These are phyloP conservation scores for Yasuhikotakia modesta DNA, from an alignment of 2,797 vertebrate species.

Conservation along the genomic window DNA sequence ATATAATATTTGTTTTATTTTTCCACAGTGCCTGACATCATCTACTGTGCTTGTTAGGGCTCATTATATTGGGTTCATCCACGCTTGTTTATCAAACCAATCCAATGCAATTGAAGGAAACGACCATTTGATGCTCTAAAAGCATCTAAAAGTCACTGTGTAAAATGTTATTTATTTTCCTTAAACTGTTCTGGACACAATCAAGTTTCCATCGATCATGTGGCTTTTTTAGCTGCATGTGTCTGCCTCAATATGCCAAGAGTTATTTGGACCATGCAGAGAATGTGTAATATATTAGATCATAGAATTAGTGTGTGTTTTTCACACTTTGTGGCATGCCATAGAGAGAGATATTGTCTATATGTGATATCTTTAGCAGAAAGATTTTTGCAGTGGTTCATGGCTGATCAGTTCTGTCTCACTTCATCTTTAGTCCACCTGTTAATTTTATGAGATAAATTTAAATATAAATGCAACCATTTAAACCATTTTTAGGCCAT, in stretches of 20 bases:
- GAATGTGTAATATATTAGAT: constrained; percentile 58
- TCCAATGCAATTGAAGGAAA: constrained; percentile 17
- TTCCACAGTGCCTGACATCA: constrained; percentile 64
- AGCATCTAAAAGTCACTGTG: constrained; percentile 32
- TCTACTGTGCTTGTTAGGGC: constrained; percentile 48
- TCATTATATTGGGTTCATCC: constrained; percentile 6
- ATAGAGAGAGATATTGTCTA: constrained; percentile 56
- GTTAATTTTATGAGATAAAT: not conserved
- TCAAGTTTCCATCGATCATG: constrained; percentile 9
- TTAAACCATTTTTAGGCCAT: constrained; percentile 60
- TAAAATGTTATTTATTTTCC: constrained; percentile 2
- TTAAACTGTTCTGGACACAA: not conserved
- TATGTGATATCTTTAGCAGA: constrained; percentile 50
- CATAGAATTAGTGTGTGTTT: constrained; percentile 55
- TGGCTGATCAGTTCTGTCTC: not conserved
- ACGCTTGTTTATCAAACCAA: constrained; percentile 9
- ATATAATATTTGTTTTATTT: constrained; percentile 32
- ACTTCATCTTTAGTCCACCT: not conserved
- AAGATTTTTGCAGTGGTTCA: constrained; percentile 33
- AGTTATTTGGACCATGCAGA: constrained; percentile 44
- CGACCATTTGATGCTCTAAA: not conserved
- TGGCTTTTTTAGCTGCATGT: constrained; percentile 48
- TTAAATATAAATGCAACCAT: not conserved
- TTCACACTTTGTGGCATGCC: constrained; percentile 60
- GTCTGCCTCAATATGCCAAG: constrained; percentile 56